Conservation (phyloP, 2,888 invertebrate species). For the Drosophila testacea region DNA sequence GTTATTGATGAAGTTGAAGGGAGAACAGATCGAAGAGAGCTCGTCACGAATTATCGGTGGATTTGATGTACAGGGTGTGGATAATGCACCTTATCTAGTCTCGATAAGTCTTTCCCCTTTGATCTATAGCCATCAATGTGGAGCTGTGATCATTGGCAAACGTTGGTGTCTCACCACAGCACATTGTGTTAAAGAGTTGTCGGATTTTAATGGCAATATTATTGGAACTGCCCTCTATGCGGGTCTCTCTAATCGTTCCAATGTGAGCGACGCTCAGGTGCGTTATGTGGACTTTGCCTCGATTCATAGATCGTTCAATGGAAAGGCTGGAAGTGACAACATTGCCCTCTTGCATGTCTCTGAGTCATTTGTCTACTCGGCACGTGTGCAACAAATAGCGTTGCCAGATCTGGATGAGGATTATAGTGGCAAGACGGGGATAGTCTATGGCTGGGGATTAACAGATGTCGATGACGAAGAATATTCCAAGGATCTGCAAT, state of each 20-base stretch:
- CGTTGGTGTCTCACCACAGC: constrained; percentile 84
- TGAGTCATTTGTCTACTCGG: constrained; percentile 76
- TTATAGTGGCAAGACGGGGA: constrained; percentile 57
- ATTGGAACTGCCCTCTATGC: constrained; percentile 74
- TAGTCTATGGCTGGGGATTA: constrained; percentile 79
- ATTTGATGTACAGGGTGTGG: constrained; percentile 66
- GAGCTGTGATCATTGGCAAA: constrained; percentile 84
- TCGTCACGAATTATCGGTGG: constrained; percentile 72
- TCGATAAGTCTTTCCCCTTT: constrained; percentile 69
- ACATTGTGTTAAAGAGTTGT: constrained; percentile 73
- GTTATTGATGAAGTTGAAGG: constrained; percentile 25
- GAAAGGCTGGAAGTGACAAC: constrained; percentile 86
- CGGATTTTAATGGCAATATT: constrained; percentile 52
- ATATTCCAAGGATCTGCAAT: constrained; percentile 70
- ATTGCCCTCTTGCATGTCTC: constrained; percentile 86
- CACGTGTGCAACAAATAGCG: constrained; percentile 81
- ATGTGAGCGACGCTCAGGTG: constrained; percentile 71
- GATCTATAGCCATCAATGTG: constrained; percentile 84
- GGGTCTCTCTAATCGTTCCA: constrained; percentile 68
- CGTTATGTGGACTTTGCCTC: constrained; percentile 78
- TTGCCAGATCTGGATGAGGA: constrained; percentile 80
- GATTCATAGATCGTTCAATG: constrained; percentile 82
- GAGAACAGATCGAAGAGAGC: constrained; percentile 26
- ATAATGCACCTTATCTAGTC: constrained; percentile 72
- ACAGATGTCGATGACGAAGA: constrained; percentile 53